These are phyloP conservation scores for Odontophorus gujanensis DNA, from an alignment of 2,113 vertebrate genomes.

Conservation along the genomic window DNA sequence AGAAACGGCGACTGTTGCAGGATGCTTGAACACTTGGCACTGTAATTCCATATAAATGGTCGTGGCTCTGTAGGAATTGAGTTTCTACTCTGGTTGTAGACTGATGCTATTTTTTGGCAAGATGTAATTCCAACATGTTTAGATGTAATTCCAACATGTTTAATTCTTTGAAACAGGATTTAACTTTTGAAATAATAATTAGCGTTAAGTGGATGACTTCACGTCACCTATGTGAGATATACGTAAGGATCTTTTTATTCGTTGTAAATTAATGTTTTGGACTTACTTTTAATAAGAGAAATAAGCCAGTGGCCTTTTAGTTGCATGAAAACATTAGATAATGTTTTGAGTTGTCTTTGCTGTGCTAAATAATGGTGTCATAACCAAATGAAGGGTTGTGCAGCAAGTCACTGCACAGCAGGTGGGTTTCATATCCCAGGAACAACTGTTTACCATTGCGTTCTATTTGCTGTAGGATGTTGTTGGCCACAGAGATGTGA, in stretches of 20 bases:
- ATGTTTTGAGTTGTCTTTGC: slow-evolving; percentile 10
- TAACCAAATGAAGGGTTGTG: not conserved
- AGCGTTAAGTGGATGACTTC: not conserved
- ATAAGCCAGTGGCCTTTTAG: slow-evolving; percentile 56
- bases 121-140: not conserved
- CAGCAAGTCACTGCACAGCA: not conserved
- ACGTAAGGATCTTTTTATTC: not conserved
- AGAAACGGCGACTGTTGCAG: not conserved
- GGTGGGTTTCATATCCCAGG: not conserved
- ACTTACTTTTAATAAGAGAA: slow-evolving; percentile 47
- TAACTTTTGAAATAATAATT: slow-evolving; percentile 1
- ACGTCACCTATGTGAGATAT: not conserved
- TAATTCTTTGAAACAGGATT: slow-evolving; percentile 19
- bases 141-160: not conserved
- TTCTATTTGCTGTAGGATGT: not conserved
- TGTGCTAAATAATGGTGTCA: not conserved
- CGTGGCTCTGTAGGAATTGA: slow-evolving; percentile 31
- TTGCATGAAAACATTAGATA: slow-evolving; percentile 29
- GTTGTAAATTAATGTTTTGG: slow-evolving; percentile 50
- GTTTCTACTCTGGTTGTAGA: slow-evolving; percentile 56
- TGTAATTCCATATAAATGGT: slow-evolving; percentile 5
- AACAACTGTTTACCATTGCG: not conserved
- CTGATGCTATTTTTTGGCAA: slow-evolving; percentile 11
- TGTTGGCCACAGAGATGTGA: not conserved
- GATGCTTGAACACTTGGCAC: slow-evolving; percentile 7